Evolutionary conservation across 2,888 invertebrate genomes (phyloP).

Genomic region (Lithosia quadra): DNA sequence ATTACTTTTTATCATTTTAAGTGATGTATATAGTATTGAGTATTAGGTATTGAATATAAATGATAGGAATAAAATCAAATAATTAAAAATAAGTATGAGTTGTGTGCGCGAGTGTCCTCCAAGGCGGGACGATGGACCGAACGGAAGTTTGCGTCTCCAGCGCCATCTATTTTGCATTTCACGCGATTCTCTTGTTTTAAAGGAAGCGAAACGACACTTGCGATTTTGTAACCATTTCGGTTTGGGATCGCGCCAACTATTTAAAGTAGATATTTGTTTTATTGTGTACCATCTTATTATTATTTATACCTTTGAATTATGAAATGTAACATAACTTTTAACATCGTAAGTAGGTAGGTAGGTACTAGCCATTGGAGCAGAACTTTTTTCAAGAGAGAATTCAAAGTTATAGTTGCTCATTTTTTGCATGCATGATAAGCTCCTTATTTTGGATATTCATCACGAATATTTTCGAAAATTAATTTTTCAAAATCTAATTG

Average conservation of each 20-base stretch:
- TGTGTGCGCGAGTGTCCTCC: slow-evolving; percentile 42
- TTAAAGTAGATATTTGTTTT: slow-evolving; percentile 64
- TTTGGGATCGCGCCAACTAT: slow-evolving; percentile 80
- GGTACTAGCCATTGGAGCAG: neutral
- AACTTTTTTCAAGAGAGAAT: neutral
- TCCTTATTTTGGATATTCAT: too few species aligned
- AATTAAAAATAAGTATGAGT: too few species aligned
- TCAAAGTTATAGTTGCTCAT: too few species aligned
- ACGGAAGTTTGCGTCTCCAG: slow-evolving; percentile 79
- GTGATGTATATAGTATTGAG: too few species aligned
- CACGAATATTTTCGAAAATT: too few species aligned
- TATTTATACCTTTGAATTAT: slow-evolving; percentile 45
- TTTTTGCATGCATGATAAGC: too few species aligned
- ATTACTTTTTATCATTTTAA: too few species aligned
- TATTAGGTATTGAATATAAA: too few species aligned
- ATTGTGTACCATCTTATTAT: slow-evolving; percentile 47
- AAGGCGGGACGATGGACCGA: slow-evolving; percentile 55
- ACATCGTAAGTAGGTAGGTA: slow-evolving; percentile 1
- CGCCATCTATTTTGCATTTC: slow-evolving; percentile 82
- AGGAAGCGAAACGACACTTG: slow-evolving; percentile 78
- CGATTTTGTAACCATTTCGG: slow-evolving; percentile 80
- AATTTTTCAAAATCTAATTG: too few species aligned
- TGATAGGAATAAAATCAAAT: too few species aligned
- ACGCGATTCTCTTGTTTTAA: slow-evolving; percentile 81
- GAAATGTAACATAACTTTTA: slow-evolving; percentile 31